Conservation (phyloP, 2,113 vertebrate genomes). For the Vidua chalybeata region DNA sequence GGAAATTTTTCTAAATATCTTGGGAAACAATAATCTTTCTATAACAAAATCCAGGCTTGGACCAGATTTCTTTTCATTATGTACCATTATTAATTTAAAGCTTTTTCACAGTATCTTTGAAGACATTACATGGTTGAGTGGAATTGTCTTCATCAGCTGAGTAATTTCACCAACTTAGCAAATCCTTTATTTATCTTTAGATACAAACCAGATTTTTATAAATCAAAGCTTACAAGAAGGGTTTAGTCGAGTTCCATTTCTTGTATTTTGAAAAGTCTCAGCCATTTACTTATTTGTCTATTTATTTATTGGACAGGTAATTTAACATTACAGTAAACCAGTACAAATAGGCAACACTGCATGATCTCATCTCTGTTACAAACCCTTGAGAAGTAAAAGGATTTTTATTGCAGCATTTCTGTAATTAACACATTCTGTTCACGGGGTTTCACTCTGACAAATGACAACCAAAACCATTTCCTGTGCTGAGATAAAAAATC, state of each 20-base stretch:
- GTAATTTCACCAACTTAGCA: neutral
- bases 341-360: neutral
- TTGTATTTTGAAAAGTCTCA: neutral
- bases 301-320: neutral
- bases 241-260: neutral
- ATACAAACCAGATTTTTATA: neutral
- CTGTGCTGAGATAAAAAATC: slow-evolving; percentile 42
- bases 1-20: neutral
- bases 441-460: neutral
- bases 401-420: neutral
- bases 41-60: neutral
- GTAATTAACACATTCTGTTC: neutral
- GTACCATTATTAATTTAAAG: neutral
- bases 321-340: neutral
- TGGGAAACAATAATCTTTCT: neutral
- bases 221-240: neutral
- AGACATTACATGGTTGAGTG: neutral
- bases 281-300: neutral
- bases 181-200: neutral
- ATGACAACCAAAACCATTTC: neutral
- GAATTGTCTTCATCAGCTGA: neutral
- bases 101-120: neutral
- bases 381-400: neutral
- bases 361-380: neutral
- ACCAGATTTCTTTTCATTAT: neutral